These are phyloP conservation scores for Gymnobelideus leadbeateri DNA, from an alignment of 2,113 vertebrate species.

Conservation along the genomic window DNA sequence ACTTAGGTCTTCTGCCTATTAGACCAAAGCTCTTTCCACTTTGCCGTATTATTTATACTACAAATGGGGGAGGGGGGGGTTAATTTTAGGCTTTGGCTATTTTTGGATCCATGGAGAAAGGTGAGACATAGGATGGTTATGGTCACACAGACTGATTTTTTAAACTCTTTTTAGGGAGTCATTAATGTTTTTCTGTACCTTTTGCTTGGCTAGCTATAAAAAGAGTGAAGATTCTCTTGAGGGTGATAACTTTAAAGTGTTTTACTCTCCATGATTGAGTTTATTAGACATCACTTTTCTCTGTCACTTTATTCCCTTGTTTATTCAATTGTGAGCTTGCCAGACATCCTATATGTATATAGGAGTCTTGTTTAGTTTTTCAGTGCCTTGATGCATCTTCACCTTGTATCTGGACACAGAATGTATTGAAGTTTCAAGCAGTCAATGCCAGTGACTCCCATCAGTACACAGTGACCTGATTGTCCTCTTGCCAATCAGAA, in stretches of 20 bases:
- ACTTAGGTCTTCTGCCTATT: background rate
- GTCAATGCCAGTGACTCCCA: background rate
- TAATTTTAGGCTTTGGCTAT: background rate
- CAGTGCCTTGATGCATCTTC: background rate
- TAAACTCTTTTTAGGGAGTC: conserved; percentile 7
- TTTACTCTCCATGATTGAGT: background rate
- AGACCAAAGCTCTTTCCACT: background rate
- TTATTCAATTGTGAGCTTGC: background rate
- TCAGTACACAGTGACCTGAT: background rate
- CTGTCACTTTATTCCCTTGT: background rate
- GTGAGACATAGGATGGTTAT: background rate
- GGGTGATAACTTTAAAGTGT: background rate
- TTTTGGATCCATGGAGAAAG: background rate
- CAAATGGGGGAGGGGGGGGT: background rate
- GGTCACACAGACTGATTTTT: background rate
- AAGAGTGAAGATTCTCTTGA: conserved; percentile 13
- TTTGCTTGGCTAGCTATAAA: background rate
- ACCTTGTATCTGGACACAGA: background rate
- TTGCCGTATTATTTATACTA: background rate
- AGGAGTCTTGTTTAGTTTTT: background rate
- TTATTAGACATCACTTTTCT: background rate
- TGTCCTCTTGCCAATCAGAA: background rate
- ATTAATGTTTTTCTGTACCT: background rate
- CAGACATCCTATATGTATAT: background rate
- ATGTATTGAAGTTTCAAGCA: background rate